Percentiles rank a stretch among this genome's conserved stretches.
These are phyloP conservation scores for Macaria notata DNA, from an alignment of 2,888 invertebrate genomes.

Conservation along the genomic window DNA sequence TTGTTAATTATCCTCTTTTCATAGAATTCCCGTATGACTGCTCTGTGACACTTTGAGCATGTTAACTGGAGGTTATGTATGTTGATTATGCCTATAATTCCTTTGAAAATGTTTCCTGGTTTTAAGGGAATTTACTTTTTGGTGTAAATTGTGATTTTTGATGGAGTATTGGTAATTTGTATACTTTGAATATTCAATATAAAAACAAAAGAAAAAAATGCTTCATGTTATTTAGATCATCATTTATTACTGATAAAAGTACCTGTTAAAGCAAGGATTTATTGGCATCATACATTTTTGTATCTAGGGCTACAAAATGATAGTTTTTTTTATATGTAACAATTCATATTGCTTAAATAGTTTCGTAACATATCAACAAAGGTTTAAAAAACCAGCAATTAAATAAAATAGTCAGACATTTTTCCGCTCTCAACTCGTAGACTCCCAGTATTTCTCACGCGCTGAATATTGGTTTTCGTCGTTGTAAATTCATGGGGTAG, in stretches of 20 bases:
- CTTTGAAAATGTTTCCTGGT: conserved; percentile 11
- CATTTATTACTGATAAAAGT: too few species aligned
- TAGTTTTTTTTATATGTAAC: too few species aligned
- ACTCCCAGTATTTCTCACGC: conserved; percentile 5
- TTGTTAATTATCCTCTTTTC: conserved; percentile 22
- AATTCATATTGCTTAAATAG: too few species aligned
- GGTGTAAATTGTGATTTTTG: neutral
- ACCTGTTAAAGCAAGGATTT: too few species aligned
- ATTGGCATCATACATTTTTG: too few species aligned
- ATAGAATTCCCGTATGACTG: conserved; percentile 16
- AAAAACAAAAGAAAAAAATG: too few species aligned
- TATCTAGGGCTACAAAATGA: too few species aligned
- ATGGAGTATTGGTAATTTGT: too few species aligned
- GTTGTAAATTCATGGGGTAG: conserved; percentile 43
- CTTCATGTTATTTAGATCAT: too few species aligned
- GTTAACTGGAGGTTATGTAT: conserved; percentile 5
- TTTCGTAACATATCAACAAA: too few species aligned
- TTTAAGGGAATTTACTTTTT: conserved; percentile 4
- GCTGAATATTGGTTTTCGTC: conserved; percentile 25
- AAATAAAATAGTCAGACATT: neutral
- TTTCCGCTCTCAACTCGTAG: neutral
- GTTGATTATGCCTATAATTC: conserved; percentile 8
- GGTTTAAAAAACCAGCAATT: too few species aligned
- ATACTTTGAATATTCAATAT: too few species aligned
- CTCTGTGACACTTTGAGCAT: conserved; percentile 15